phyloP scores from a whole-genome alignment of 2,797 vertebrate genomes.

The Echiichthys vipera region DNA sequence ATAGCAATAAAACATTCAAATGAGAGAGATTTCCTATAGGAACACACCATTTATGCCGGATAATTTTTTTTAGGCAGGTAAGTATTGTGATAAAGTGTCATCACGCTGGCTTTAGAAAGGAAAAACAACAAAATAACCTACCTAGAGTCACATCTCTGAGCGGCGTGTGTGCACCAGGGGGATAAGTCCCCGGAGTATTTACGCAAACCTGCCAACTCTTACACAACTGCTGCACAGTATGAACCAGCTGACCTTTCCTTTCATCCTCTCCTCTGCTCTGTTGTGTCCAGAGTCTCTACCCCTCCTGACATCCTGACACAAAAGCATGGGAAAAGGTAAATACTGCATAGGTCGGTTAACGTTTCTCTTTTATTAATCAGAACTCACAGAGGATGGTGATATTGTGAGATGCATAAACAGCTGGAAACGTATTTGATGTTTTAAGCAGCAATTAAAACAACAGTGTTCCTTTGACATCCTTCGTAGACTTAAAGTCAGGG shows the following conservation, averaged over 20 bases:
- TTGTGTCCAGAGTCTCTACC: conserved; percentile 7
- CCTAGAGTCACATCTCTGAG: conserved; percentile 71
- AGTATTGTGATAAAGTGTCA: background rate
- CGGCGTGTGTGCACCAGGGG: conserved; percentile 57
- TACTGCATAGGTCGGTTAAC: background rate
- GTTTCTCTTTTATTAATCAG: background rate
- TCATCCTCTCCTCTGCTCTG: conserved; percentile 36
- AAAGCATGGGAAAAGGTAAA: background rate
- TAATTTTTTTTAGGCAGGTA: background rate
- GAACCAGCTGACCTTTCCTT: conserved; percentile 40
- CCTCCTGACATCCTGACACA: conserved; percentile 1
- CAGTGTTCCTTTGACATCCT: conserved; percentile 16
- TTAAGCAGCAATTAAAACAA: background rate
- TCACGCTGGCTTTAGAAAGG: background rate
- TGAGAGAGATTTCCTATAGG: background rate
- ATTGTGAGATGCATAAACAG: background rate
- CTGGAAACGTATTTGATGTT: background rate
- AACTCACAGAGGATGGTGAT: too few relatives aligned
- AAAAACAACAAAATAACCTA: conserved; percentile 54
- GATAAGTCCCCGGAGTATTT: conserved; percentile 63
- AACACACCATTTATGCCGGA: background rate
- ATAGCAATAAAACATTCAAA: background rate
- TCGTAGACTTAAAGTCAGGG: conserved; percentile 33
- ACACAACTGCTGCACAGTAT: conserved; percentile 61
- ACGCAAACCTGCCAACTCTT: conserved; percentile 73